These are phyloP conservation scores for Drosophila birchii DNA, from an alignment of 2,888 invertebrate genomes.

Conservation along the genomic window DNA sequence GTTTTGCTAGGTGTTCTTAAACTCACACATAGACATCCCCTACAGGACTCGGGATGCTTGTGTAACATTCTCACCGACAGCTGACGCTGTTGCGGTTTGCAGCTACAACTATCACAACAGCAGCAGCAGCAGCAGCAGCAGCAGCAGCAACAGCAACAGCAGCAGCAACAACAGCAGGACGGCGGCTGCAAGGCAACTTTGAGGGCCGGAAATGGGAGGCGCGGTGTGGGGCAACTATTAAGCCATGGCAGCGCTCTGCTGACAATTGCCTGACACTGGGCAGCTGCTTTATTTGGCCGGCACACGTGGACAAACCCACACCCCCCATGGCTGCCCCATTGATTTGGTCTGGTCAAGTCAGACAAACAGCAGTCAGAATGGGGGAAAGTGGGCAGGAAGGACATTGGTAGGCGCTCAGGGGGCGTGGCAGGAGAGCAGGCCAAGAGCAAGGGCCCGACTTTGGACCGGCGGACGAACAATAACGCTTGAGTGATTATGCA, in stretches of 20 bases:
- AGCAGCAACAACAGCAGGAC: constrained; percentile 27
- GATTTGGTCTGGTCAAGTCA: constrained; percentile 61
- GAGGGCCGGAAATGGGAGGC: background rate
- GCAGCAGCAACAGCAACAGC: constrained; percentile 56
- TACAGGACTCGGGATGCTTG: constrained; percentile 31
- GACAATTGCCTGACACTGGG: constrained; percentile 78
- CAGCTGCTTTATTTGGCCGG: constrained; percentile 74
- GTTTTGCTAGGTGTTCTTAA: constrained; percentile 1
- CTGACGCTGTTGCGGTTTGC: constrained; percentile 75
- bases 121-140: constrained; percentile 33
- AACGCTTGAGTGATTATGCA: constrained; percentile 83
- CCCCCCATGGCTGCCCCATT: constrained; percentile 21
- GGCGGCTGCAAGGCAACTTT: constrained; percentile 33
- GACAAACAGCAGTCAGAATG: constrained; percentile 40
- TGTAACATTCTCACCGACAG: constrained; percentile 79
- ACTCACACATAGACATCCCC: constrained; percentile 12
- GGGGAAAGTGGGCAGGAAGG: background rate
- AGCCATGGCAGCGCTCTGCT: constrained; percentile 51
- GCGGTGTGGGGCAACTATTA: background rate
- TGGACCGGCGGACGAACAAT: constrained; percentile 78
- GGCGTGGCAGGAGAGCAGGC: constrained; percentile 24
- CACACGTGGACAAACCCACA: constrained; percentile 60
- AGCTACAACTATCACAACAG: constrained; percentile 71
- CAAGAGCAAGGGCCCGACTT: constrained; percentile 43
- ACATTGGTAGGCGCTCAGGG: background rate